Percentiles rank a stretch among this genome's conserved stretches.
These are phyloP conservation scores for Umimayanthus chanpuru DNA, from an alignment of 92 coral and sea anemone genomes.

Conservation along the genomic window DNA sequence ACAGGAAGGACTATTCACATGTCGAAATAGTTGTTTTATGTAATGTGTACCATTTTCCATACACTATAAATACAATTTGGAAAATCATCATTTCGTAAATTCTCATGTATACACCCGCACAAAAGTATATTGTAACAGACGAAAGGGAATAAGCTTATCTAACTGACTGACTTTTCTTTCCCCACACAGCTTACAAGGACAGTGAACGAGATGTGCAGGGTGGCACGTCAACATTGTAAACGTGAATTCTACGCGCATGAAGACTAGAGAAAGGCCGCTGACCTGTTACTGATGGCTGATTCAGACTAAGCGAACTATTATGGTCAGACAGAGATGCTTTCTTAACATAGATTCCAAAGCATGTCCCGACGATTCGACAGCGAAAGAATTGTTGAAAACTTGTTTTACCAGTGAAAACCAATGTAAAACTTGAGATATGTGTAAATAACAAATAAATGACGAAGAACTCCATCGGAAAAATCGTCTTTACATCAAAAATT, in stretches of 20 bases:
- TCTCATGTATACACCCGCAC: too few species aligned
- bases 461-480: not conserved
- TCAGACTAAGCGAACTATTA: not conserved
- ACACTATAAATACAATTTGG: too few species aligned
- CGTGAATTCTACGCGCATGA: slow-evolving; percentile 23
- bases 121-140: too few species aligned
- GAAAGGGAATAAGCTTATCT: not conserved
- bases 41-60: too few species aligned
- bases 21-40: too few species aligned
- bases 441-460: not conserved
- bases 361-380: slow-evolving; percentile 2
- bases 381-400: not conserved
- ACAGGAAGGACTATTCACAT: too few species aligned
- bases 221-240: slow-evolving; percentile 55
- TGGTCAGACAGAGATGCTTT: not conserved
- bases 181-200: slow-evolving; percentile 41
- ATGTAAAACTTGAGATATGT: slow-evolving; percentile 6
- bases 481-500: not conserved
- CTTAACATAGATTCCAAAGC: not conserved
- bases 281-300: not conserved
- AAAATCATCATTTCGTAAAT: not conserved
- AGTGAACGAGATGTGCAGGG: slow-evolving; percentile 50
- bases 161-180: not conserved
- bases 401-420: slow-evolving; percentile 6
- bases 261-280: not conserved